Conservation (phyloP, 2,888 invertebrate species). For the Suillia variegata region DNA sequence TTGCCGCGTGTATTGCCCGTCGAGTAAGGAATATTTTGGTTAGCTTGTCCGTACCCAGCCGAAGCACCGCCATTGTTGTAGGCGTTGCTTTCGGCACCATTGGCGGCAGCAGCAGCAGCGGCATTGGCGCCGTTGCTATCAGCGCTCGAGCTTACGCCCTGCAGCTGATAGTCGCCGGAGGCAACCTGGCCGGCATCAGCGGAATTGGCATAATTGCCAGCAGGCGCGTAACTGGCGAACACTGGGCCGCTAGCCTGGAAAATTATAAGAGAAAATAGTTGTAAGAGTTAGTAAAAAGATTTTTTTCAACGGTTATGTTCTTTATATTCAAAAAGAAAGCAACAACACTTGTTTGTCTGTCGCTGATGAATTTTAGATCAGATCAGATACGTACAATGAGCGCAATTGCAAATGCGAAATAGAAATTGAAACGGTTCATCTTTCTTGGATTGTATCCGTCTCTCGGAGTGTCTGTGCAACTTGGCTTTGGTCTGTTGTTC, state of each 20-base stretch:
- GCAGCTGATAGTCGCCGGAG: slow-evolving; percentile 8
- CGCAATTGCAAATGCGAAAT: slow-evolving; percentile 52
- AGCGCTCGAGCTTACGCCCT: slow-evolving; percentile 13
- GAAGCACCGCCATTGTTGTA: slow-evolving; percentile 20
- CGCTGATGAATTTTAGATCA: too few relatives aligned
- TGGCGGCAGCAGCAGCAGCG: slow-evolving; percentile 25
- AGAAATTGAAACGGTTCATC: slow-evolving; percentile 51
- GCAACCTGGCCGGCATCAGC: slow-evolving; percentile 17
- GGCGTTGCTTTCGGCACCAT: slow-evolving; percentile 23
- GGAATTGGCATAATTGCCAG: slow-evolving; percentile 18
- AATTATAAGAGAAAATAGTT: slow-evolving; percentile 8
- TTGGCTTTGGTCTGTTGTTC: slow-evolving; percentile 21
- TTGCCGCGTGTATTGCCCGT: slow-evolving; percentile 50
- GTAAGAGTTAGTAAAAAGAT: neutral
- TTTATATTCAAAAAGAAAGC: too few relatives aligned
- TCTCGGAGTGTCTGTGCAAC: slow-evolving; percentile 20
- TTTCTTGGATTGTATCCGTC: too few relatives aligned
- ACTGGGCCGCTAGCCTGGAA: slow-evolving; percentile 31
- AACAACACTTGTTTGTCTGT: too few relatives aligned
- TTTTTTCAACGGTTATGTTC: too few relatives aligned
- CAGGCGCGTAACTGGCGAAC: slow-evolving; percentile 23
- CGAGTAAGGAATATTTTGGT: slow-evolving; percentile 49
- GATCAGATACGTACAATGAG: slow-evolving; percentile 50
- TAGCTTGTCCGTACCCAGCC: slow-evolving; percentile 37
- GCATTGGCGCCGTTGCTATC: slow-evolving; percentile 7